Evolutionary conservation across 2,888 invertebrate species (phyloP).

Genomic region (Eilema griseolum): DNA sequence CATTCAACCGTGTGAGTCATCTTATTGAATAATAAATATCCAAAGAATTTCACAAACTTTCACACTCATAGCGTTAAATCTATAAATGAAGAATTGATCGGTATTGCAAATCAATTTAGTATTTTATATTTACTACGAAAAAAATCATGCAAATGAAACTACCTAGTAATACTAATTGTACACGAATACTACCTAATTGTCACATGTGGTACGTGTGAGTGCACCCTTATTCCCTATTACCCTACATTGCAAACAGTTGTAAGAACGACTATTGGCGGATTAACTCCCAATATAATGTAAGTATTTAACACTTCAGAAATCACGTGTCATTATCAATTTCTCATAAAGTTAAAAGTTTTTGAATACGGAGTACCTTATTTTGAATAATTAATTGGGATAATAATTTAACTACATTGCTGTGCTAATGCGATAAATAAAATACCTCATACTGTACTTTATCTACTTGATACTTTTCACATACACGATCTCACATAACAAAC

Average conservation of each 20-base stretch:
- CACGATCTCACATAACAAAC: not conserved
- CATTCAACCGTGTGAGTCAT: too few species aligned
- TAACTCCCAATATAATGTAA: not conserved
- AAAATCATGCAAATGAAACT: not conserved
- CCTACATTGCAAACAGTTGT: not conserved
- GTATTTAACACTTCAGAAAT: not conserved
- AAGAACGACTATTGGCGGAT: not conserved
- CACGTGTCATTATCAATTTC: not conserved
- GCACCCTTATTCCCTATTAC: not conserved
- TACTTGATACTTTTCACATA: not conserved
- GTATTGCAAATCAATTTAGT: too few species aligned
- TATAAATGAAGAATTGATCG: too few species aligned
- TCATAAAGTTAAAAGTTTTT: not conserved
- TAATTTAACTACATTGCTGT: not conserved
- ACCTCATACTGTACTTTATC: not conserved
- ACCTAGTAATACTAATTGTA: too few species aligned
- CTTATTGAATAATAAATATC: too few species aligned
- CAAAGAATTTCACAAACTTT: too few species aligned
- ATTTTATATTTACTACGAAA: not conserved
- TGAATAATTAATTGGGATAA: too few species aligned
- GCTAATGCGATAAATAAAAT: not conserved
- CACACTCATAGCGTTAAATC: too few species aligned
- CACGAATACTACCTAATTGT: too few species aligned
- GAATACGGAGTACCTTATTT: not conserved
- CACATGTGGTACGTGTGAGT: not conserved